A percentile compares a stretch with the other conserved stretches of the same genome.
These are phyloP conservation scores for Phaethornis superciliosus DNA, from an alignment of 2,113 vertebrate genomes.

Conservation along the genomic window DNA sequence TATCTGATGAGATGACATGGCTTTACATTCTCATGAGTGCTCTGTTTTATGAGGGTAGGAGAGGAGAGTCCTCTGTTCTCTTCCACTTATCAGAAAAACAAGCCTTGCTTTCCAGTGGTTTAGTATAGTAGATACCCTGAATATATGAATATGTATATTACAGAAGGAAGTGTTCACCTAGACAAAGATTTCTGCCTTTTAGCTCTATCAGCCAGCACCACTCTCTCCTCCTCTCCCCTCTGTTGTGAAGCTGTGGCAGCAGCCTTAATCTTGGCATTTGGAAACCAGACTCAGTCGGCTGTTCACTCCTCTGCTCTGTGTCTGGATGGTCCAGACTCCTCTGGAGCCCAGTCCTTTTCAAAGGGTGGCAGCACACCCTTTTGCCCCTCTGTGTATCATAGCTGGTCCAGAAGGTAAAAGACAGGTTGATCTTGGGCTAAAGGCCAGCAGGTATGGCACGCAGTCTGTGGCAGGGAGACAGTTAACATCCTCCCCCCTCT, in stretches of 20 bases:
- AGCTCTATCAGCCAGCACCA: background rate
- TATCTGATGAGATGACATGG: background rate
- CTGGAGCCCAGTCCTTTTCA: background rate
- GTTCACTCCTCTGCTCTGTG: background rate
- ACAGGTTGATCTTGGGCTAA: background rate
- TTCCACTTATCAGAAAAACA: background rate
- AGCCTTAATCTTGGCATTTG: background rate
- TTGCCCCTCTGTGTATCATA: rapidly evolving
- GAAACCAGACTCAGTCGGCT: background rate
- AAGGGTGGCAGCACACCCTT: background rate
- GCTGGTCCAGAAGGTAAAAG: background rate
- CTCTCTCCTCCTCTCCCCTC: background rate
- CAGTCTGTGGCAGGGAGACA: constrained; percentile 16
- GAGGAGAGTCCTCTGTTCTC: background rate
- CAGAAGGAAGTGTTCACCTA: background rate
- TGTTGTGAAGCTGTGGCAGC: background rate
- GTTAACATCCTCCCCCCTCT: constrained; percentile 41
- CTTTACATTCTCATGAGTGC: background rate
- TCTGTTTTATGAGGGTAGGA: background rate
- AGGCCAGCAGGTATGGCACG: background rate
- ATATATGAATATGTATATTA: background rate
- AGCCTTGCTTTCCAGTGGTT: background rate
- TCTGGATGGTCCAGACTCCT: background rate
- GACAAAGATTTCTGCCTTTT: background rate
- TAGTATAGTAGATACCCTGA: background rate